Conservation (phyloP, 1,140 invertebrate genomes). For the Chironomus tepperi region DNA sequence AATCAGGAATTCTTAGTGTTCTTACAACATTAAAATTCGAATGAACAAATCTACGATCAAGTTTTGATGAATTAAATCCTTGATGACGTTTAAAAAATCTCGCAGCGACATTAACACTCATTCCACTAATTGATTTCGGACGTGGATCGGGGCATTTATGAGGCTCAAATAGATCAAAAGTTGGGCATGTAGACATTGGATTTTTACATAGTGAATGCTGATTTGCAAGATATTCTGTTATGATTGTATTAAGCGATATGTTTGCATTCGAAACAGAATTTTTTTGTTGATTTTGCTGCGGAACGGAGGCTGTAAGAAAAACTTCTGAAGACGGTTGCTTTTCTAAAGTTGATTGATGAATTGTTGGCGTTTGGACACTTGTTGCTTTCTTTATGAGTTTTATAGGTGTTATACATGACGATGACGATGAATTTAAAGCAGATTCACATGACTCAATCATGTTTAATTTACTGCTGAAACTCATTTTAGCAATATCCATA, state of each 20-base stretch:
- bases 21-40: conserved; percentile 81
- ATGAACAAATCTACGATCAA: conserved; percentile 76
- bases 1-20: conserved; percentile 62
- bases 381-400: conserved; percentile 29
- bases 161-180: conserved; percentile 80
- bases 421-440: background rate
- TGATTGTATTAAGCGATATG: conserved; percentile 81
- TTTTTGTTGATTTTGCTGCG: conserved; percentile 30
- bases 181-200: conserved; percentile 82
- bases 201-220: conserved; percentile 91
- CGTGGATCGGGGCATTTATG: conserved; percentile 89
- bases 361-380: conserved; percentile 17
- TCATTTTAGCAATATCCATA: background rate
- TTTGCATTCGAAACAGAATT: conserved; percentile 37
- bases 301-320: background rate
- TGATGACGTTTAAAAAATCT: conserved; percentile 47
- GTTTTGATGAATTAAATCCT: conserved; percentile 48
- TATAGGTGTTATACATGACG: conserved; percentile 32
- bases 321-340: background rate
- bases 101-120: conserved; percentile 62
- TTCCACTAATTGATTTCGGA: conserved; percentile 51
- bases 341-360: background rate
- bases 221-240: conserved; percentile 91
- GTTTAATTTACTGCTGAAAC: background rate
- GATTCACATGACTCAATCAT: background rate